These are phyloP conservation scores for Paragorgia papillata DNA, from an alignment of 92 coral and sea anemone species.

Conservation along the genomic window DNA sequence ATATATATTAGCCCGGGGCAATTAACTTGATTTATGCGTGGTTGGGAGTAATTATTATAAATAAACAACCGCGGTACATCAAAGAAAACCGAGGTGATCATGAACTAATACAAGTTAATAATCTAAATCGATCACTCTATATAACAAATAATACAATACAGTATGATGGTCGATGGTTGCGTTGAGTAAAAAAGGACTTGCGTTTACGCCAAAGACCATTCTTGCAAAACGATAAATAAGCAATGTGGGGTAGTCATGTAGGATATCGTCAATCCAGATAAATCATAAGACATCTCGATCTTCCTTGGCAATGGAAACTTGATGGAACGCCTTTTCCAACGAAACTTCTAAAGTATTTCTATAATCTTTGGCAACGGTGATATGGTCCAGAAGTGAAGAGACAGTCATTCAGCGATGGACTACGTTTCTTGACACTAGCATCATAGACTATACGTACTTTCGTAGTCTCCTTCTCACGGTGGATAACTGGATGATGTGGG, in stretches of 20 bases:
- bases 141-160: no score
- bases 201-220: slow-evolving; percentile 40
- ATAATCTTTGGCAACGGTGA: slow-evolving; percentile 31
- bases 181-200: slow-evolving; percentile 55
- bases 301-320: background rate
- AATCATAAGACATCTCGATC: no score
- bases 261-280: slow-evolving; percentile 43
- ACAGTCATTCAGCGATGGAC: slow-evolving; percentile 30
- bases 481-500: slow-evolving; percentile 59
- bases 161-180: slow-evolving; percentile 50
- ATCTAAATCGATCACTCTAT: no score
- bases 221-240: slow-evolving; percentile 41
- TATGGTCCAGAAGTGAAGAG: slow-evolving; percentile 20
- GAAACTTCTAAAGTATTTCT: slow-evolving; percentile 32
- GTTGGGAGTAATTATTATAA: no score
- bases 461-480: slow-evolving; percentile 48
- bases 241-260: slow-evolving; percentile 33
- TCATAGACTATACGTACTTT: slow-evolving; percentile 58
- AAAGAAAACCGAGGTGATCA: no score
- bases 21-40: no score
- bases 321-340: slow-evolving; percentile 49
- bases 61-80: no score
- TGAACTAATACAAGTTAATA: no score
- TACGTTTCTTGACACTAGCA: slow-evolving; percentile 37
- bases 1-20: no score